Evolutionary conservation across 2,797 vertebrate species (phyloP), one percentile per base, ranked within the genome.

Genomic region (Chrysocyon brachyurus): DNA sequence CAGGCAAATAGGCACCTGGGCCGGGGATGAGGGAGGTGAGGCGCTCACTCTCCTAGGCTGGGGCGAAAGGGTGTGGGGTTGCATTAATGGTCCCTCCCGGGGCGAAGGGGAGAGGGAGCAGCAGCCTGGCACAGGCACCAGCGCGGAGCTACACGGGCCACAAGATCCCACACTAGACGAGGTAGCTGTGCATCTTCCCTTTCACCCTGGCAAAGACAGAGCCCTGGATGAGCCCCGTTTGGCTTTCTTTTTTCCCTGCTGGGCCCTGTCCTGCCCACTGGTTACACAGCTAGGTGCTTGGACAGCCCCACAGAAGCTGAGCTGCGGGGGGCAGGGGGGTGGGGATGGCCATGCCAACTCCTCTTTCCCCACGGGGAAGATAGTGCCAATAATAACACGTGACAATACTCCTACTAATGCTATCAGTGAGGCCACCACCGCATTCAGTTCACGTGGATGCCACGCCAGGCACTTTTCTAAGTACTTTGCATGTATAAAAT

Each of bases 321-420:
- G 28, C 6, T 49, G n/a, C 78, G 24, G 15, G 56, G 12, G 3
- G 12, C 17, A 3, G 24, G 28, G 22, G 2, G 7, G 4, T 2
- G 3, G 31, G 2, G 7, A 4, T 2, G 3, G 31, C 15, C 26
- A 21, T 21, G 12, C 26, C 31, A n/a, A 68, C 2, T 61, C 24
- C 31, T 33, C 24, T 31, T 72, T 75, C 52, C 31, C 90, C 22
- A 1, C 1, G 12, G 49, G 68, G 33, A 82, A 88, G 72, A 11
- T 0, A 49, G 6, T 68, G n/a, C 56, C 4, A 17, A 66, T 2
- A 21, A 4, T 33, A 15, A 16, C 14, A 22, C 10, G 0, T 3
- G 31, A 40, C 19, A 10, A 64, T 46, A 16, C 57, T 24, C 28
- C 63, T 49, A 11, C 14, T 10, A 22, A 70, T 40, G 26, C 2